Evolutionary conservation across 1,140 invertebrate genomes (phyloP), one percentile per base, ranked within the genome.

Genomic region (Macrosteles quadrilineatus): DNA sequence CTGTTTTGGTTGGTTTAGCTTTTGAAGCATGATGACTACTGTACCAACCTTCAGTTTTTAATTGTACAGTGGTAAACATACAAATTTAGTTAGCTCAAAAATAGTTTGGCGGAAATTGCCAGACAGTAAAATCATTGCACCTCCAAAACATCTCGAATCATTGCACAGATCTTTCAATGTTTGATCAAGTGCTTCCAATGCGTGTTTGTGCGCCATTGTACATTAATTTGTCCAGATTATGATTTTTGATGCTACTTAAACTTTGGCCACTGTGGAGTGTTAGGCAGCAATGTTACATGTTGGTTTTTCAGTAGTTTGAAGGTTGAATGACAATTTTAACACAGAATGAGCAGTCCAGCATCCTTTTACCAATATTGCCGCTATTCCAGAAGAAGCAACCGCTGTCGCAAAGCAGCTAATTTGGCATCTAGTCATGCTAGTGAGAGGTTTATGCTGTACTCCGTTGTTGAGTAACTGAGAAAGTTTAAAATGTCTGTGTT

Each of bases 281-380:
- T 76, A 68, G 17, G 32, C 32, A 36, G 72, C 62, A 59, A 84
- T 80, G 45, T 78, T 81, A 66, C 78, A 82, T 27, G 69, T 73
- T 62, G 75, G 71, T 50, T 27, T 47, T 72, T 78, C 74, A 69
- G 71, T 73, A 74, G 79, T 80, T 57, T 30, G 74, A 67, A 14
- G 45, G 40, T 73, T 77, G 17, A 78, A 69, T 62, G 81, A 77
- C n/a, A 83, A 70, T 74, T 83, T 84, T 30, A 86, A 81, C 45
- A 77, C 78, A 85, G 82, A 67, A 79, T 86, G 82, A 67, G n/a
- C n/a, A n/a, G n/a, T 79, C 80, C 32, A 82, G 29, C 83, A 84
- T 72, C 79, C 79, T 69, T 78, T 67, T 32, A 84, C 73, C 2
- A 83, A 73, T 45, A 77, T n/a, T n/a, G n/a, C n/a, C n/a, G n/a